Conservation (phyloP, 1,140 invertebrate species). For the Drosophila kanapiae region DNA sequence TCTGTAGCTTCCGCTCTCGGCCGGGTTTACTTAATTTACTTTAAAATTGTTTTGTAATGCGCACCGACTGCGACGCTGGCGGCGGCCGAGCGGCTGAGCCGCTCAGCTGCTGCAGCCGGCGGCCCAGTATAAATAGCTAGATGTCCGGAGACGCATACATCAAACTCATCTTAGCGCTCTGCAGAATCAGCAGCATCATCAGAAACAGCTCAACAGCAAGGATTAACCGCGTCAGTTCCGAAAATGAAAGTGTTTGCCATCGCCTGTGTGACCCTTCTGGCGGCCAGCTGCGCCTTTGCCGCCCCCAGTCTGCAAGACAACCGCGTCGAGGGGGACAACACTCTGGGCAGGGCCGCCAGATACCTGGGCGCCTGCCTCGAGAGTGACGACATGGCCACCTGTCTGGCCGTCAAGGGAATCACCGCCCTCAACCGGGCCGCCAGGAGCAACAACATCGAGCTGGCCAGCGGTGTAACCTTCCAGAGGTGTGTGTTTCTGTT, state of each 20-base stretch:
- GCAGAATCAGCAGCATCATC: conserved; percentile 47
- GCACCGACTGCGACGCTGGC: conserved; percentile 43
- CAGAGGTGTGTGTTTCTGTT: conserved; percentile 85
- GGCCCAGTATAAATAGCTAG: conserved; percentile 79
- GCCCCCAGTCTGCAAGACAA: conserved; percentile 84
- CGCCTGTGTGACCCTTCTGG: conserved; percentile 67
- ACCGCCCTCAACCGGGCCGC: conserved; percentile 87
- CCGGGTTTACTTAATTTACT: conserved; percentile 72
- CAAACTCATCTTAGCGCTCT: conserved; percentile 83
- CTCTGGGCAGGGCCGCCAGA: conserved; percentile 70
- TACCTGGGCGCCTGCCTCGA: conserved; percentile 80
- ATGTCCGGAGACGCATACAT: conserved; percentile 76
- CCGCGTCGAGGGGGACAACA: conserved; percentile 75
- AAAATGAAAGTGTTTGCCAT: conserved; percentile 85
- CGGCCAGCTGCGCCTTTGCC: conserved; percentile 75
- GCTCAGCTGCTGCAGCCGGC: conserved; percentile 31
- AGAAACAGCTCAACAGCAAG: conserved; percentile 50
- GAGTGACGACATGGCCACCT: conserved; percentile 86
- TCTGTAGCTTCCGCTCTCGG: conserved; percentile 65
- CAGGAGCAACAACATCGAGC: conserved; percentile 86
- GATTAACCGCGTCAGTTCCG: conserved; percentile 71
- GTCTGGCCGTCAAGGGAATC: conserved; percentile 87
- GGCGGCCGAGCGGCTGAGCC: conserved; percentile 48
- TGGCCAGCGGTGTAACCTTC: conserved; percentile 87
- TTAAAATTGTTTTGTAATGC: conserved; percentile 83